Base-by-base conservation (phyloP, 2,797 vertebrate species). In the Neomorphus geoffroyi region DNA sequence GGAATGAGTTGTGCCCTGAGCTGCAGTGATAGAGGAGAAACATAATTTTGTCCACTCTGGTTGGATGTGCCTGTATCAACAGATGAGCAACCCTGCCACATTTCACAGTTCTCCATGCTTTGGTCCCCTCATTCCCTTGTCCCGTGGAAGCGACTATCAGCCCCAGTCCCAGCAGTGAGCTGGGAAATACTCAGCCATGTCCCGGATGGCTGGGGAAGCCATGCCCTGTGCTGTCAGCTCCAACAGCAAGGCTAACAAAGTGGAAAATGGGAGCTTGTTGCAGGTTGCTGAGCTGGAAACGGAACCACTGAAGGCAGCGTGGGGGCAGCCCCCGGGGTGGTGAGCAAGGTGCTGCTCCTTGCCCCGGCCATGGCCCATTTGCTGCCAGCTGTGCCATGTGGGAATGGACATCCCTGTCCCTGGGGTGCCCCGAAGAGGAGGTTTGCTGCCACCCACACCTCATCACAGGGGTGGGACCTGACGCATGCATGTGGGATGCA, bases 21-120 rank as follows among this genome's bases (percentile, higher is more conserved):
- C 10, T 41, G 39, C 10, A 41, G 39, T 14, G 39, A 41, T 39
- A 41, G 39, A 14, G 39, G 39, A 41, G 39, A 41, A 41, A 41
- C 10, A 41, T 41, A 14, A 14, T 50, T 48, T 32, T 28, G 21
- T 53, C 56, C 43, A 4, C 28, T 54, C 32, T 48, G 35, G 16
- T 9, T 70, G 62, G 69, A 22, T 33, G 58, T 18, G 39, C 12
- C 37, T 2, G 2, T 5, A 32, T 5, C 37, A 3, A 0, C 56
- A 33, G 39, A n/a, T n/a, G n/a, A 41, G 39, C 39, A 50, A 26
- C 23, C 51, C 5, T 33, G 53, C 27, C 18, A 32, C 5, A 0
- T 16, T 45, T 64, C 58, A 1, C 2, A 35, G 27, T 37, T 57
- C 0, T 2, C 50, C 0, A 2, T 28, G 30, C 22, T 1, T 0